phyloP scores from a whole-genome alignment of 2,797 vertebrate genomes.

The Eleutherodactylus coqui region DNA sequence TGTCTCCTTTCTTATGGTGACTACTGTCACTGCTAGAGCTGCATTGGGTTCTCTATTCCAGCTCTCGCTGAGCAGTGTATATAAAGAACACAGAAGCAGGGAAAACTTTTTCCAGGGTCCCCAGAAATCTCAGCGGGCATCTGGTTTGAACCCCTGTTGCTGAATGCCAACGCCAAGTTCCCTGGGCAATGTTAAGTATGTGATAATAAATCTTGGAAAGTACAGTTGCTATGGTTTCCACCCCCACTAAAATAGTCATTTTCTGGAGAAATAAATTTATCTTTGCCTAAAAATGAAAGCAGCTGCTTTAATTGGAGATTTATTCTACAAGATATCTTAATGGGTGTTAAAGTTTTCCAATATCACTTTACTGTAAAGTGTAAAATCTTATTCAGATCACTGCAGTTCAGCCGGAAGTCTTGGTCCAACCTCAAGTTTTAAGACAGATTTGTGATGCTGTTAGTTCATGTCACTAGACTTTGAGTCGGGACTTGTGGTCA shows the following conservation, averaged over 20 bases:
- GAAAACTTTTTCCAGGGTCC: no score
- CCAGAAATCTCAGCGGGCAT: no score
- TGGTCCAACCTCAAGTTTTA: not conserved
- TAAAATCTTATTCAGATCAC: not conserved
- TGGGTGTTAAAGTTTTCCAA: not conserved
- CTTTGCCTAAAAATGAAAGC: not conserved
- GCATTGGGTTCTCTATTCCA: no score
- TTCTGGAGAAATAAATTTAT: not conserved
- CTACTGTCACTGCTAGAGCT: no score
- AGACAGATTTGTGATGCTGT: no score
- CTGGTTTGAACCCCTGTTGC: no score
- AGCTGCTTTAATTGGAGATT: not conserved
- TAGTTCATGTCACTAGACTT: no score
- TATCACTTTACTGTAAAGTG: not conserved
- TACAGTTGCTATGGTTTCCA: slow-evolving; percentile 3
- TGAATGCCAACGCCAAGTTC: not conserved
- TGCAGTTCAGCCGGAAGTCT: not conserved
- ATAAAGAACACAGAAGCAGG: no score
- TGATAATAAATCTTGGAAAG: not conserved
- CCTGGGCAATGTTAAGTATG: not conserved
- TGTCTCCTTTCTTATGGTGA: no score
- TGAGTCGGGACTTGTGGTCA: no score
- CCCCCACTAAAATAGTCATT: not conserved
- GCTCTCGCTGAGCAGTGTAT: no score
- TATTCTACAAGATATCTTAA: not conserved